phyloP scores from a whole-genome alignment of 2,888 invertebrate species.

The Alcis repandata region DNA sequence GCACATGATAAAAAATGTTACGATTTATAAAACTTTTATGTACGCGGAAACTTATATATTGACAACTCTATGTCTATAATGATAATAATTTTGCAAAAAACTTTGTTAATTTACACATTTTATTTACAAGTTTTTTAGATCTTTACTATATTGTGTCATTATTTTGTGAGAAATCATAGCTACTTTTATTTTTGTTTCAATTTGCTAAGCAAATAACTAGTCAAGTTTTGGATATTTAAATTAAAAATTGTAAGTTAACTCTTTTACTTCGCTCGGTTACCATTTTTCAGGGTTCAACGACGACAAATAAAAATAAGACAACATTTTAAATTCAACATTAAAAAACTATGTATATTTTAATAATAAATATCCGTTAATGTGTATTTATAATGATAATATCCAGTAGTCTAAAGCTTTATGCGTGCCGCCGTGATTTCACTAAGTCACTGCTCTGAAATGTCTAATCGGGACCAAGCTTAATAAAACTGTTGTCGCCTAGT shows the following conservation, averaged over 20 bases:
- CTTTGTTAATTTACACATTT: background rate
- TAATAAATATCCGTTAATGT: too few relatives aligned
- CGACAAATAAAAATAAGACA: background rate
- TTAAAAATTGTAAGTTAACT: background rate
- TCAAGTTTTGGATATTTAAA: slow-evolving; percentile 30
- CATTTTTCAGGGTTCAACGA: slow-evolving; percentile 1
- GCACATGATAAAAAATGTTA: background rate
- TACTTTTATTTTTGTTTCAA: slow-evolving; percentile 12
- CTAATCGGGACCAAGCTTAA: too few relatives aligned
- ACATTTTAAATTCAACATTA: background rate
- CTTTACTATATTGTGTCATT: background rate
- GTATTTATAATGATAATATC: too few relatives aligned
- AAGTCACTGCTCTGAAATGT: too few relatives aligned
- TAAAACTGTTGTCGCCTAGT: too few relatives aligned
- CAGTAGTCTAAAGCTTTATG: too few relatives aligned
- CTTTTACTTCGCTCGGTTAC: background rate
- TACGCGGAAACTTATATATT: background rate
- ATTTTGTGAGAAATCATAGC: background rate
- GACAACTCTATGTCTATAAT: too few relatives aligned
- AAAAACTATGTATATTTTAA: too few relatives aligned
- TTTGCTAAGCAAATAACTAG: slow-evolving; percentile 35
- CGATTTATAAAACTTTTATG: background rate
- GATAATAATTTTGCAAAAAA: too few relatives aligned
- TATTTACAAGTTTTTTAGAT: slow-evolving; percentile 5
- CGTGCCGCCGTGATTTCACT: too few relatives aligned